Percentiles rank a stretch among this genome's conserved stretches.
Evolutionary conservation across 2,797 vertebrate species (phyloP).

Genomic region (Onychomys torridus): DNA sequence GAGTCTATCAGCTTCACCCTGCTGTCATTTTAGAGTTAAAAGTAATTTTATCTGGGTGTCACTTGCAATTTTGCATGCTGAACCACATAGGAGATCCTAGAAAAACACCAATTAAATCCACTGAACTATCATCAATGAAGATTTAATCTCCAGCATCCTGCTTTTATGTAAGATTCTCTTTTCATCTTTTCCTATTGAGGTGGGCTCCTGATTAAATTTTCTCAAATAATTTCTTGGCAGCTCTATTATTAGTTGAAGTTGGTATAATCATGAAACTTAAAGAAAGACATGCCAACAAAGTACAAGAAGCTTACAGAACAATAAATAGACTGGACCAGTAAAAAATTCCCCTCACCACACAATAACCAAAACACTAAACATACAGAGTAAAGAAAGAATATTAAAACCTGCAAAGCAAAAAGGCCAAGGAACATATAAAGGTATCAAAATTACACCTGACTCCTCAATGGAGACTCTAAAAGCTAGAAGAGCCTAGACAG

Average conservation of each 20-base stretch:
- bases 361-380: not conserved
- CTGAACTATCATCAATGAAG: not conserved
- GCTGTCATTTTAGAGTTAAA: not conserved
- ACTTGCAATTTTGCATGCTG: not conserved
- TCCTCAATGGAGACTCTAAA: not conserved
- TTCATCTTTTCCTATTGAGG: conserved; percentile 18
- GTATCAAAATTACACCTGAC: not conserved
- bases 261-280: not conserved
- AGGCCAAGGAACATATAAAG: not conserved
- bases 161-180: not conserved
- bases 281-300: not conserved
- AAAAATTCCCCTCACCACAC: not conserved
- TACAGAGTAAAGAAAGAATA: not conserved
- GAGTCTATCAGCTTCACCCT: not conserved
- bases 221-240: not conserved
- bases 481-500: not conserved
- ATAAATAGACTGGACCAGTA: not conserved
- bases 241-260: conserved; percentile 1
- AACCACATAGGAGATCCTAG: not conserved
- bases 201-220: conserved; percentile 35
- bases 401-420: not conserved
- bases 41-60: not conserved
- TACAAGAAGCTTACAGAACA: not conserved
- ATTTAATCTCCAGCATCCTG: not conserved
- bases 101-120: conserved; percentile 20